Evolutionary conservation across 1,140 invertebrate species (phyloP), one percentile per base, ranked within the genome.

Genomic region (Latrodectus geometricus): DNA sequence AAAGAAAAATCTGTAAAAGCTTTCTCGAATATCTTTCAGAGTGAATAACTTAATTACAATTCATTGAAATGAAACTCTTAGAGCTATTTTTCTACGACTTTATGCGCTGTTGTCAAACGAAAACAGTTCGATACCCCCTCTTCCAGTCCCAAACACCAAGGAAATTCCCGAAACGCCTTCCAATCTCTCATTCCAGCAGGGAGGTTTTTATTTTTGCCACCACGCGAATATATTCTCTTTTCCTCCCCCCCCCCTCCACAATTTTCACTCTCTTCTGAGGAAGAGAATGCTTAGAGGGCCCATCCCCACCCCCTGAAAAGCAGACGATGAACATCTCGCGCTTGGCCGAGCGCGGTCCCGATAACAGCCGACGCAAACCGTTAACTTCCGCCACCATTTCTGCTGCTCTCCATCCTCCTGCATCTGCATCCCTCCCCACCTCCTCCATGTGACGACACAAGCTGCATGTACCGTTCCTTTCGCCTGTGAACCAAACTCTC

Each of bases 311-410:
- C 61, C 61, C 12, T 61, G 54, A 8, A 61, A 61, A 65, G 70
- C 80, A 83, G 69, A 83, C 80, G 80, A 83, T 52, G 70, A 83
- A 83, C 69, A 83, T 83, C 80, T 66, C 80, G 80, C 72, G 80
- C 80, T 83, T 56, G 23, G 54, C 48, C 21, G 21, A 83, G 80
- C 80, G 65, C 72, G 80, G 66, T 65, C 54, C 23, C 80, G 80
- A 83, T 83, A 83, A 74, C 49, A 66, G 70, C 66, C 69, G 66
- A 80, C 66, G 78, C 69, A 80, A 80, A 70, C 78, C 78, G 78
- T 80, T 80, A 80, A 70, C 68, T 83, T 83, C 70, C 80, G 21
- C 70, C 69, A 56, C 79, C 66, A n/a, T 54, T 82, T 23, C 52
- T 23, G 15, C 21, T 69, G 66, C 78, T 65, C 76, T 78, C 14